A percentile compares a stretch with the other conserved stretches of the same genome.
Evolutionary conservation across 2,797 vertebrate genomes (phyloP).

Genomic region (Sarcophilus harrisii): DNA sequence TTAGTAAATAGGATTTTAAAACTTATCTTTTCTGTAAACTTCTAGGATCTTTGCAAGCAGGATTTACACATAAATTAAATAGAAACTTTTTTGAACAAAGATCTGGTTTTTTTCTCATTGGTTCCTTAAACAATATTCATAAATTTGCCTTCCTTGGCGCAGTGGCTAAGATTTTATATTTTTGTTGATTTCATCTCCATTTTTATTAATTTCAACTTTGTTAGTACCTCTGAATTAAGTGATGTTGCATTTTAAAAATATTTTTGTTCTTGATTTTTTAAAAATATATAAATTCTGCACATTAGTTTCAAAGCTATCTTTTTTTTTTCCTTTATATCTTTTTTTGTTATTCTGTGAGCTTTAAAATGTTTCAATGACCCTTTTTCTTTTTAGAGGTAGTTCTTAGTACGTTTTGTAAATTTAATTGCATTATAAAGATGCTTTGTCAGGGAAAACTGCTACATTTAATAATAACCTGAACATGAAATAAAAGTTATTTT

Average conservation of each 20-base stretch:
- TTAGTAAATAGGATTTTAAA: conserved; percentile 50
- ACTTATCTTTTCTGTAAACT: not conserved
- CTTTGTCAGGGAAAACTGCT: not conserved
- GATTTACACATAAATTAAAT: conserved; percentile 45
- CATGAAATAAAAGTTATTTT: conserved; percentile 30
- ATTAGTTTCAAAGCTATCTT: not conserved
- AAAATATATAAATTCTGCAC: not conserved
- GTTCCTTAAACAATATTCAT: conserved; percentile 10
- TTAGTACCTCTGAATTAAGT: not conserved
- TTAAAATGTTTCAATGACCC: not conserved
- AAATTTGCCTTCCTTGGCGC: not conserved
- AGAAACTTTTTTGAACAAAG: conserved; percentile 24
- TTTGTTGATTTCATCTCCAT: conserved; percentile 16
- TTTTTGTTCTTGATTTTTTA: not conserved
- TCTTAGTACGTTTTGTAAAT: not conserved
- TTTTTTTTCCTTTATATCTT: not conserved
- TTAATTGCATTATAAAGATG: conserved; percentile 5
- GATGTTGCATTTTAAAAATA: not conserved
- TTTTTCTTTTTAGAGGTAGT: not conserved
- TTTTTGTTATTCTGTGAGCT: not conserved
- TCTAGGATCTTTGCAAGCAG: conserved; percentile 23
- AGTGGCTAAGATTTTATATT: not conserved
- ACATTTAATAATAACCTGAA: not conserved
- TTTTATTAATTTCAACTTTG: conserved; percentile 23
- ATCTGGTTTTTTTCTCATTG: not conserved